Base-by-base conservation (phyloP, 2,797 vertebrate genomes). In the Hemibagrus guttatus region DNA sequence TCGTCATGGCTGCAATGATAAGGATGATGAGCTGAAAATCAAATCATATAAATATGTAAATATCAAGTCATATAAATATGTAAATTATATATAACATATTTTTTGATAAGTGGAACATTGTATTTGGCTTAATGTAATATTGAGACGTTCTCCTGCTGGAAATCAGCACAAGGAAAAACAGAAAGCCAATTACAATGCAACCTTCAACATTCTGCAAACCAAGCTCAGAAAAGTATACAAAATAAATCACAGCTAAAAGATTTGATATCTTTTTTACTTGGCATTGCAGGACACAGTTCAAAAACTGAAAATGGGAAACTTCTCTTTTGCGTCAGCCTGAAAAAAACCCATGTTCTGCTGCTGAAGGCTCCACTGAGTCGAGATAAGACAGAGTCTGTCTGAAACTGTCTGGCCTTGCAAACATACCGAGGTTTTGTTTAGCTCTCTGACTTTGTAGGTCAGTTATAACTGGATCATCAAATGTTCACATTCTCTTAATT, bases 401-500 rank as follows among this genome's bases (percentile, higher is more conserved):
- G 9, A 66, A 82, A 84, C 56, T 68, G 64, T 66, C 59, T 52
- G 58, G 71, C n/a, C 76, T 66, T 42, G 39, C 35, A 63, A 58
- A 16, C 31, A 64, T 86, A 3, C 46, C 58, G 80, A 72, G 31
- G 59, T 35, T 56, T 69, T 54, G 52, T 68, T 72, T 66, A 7
- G 42, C 13, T 71, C 81, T 85, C 28, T 28, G 56, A 64, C 64
- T 75, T 72, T 46, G 42, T 52, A 82, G 58, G 64, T 46, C 71
- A 8, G 26, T 59, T 76, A 35, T 63, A 63, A 76, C 81, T 66
- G 64, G 66, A 87, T 85, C 61, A 88, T 42, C 81, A 80, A 87
- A 75, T 46, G 83, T 71, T 80, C 58, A 23, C 74, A 58, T 87
- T 83, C 23, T 83, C 79, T 69, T 83, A 56, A 66, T 83, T 85